Conservation (phyloP, 2,113 vertebrate genomes). For the Cyanoramphus novaezelandiae region DNA sequence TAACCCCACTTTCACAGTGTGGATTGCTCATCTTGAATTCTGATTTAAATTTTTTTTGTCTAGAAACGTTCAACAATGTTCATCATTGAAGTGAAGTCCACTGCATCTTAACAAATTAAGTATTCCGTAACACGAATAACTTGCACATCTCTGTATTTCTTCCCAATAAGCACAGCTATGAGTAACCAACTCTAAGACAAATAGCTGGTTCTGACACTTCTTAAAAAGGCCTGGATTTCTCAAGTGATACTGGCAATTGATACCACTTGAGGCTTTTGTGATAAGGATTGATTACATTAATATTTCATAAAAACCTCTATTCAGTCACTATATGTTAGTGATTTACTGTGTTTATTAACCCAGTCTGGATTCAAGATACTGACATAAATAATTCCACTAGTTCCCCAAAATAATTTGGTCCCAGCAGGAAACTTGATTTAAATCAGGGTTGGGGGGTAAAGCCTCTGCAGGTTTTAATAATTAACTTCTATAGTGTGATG, state of each 20-base stretch:
- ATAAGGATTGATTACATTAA: background rate
- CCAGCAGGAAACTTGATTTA: background rate
- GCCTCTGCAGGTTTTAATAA: background rate
- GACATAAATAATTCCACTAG: background rate
- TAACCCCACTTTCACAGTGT: background rate
- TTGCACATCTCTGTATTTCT: background rate
- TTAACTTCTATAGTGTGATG: background rate
- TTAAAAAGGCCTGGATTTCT: background rate
- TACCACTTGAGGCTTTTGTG: background rate
- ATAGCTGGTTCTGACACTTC: background rate
- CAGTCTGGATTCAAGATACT: background rate
- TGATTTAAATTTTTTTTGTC: background rate
- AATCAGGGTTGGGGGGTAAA: background rate
- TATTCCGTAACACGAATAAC: rapidly evolving
- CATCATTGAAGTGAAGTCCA: background rate
- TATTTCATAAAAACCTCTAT: background rate
- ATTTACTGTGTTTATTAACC: background rate
- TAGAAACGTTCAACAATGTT: background rate
- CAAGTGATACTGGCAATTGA: background rate
- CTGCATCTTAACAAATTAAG: background rate
- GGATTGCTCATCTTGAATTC: background rate
- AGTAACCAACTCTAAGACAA: background rate
- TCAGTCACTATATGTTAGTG: background rate
- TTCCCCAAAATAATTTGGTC: background rate
- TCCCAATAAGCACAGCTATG: background rate